Base-by-base conservation (phyloP, 1,140 invertebrate genomes). In the Danaus plexippus region DNA sequence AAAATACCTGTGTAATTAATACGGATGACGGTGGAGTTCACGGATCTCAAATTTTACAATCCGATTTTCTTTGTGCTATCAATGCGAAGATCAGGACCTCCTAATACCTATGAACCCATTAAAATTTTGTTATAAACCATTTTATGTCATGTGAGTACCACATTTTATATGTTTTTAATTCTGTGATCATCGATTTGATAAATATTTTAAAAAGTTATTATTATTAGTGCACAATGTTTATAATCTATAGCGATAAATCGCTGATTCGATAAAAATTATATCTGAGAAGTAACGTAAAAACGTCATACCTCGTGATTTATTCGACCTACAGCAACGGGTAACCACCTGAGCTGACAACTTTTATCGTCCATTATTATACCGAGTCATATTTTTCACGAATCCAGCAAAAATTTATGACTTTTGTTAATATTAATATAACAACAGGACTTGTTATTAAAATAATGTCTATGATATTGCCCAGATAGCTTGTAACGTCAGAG, bases 331-430 rank as follows among this genome's bases (percentile, higher is more conserved):
- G 52, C 54, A 67, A 57, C 58, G 57, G 48, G 51, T 44, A 52
- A 56, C 59, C 63, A 68, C 66, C 64, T 67, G 66, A 64, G 56
- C 61, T 63, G 58, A 65, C 54, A 61, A 66, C 61, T 70, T 74
- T 74, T 74, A 74, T 67, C 62, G 60, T 54, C 63, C 59, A 55
- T 67, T 61, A 71, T 66, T 65, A 67, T 54, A 48, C 50, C 32
- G 43, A 60, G 51, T 51, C 58, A 53, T 64, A 64, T 64, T 64
- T 60, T 61, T 64, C 58, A 60, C 61, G 60, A 64, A 64, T 64
- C 58, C 54, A 44, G 41, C 8, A 1, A 15, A 57, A 54, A 64
- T 64, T 64, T 64, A 64, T 51, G 47, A 54, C 44, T 46, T 54
- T 12, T 10, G 43, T 52, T 52, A 52, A 42, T 52, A 52, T 43